phyloP scores from a whole-genome alignment of 2,888 invertebrate species.

The Metacarcinus magister region DNA sequence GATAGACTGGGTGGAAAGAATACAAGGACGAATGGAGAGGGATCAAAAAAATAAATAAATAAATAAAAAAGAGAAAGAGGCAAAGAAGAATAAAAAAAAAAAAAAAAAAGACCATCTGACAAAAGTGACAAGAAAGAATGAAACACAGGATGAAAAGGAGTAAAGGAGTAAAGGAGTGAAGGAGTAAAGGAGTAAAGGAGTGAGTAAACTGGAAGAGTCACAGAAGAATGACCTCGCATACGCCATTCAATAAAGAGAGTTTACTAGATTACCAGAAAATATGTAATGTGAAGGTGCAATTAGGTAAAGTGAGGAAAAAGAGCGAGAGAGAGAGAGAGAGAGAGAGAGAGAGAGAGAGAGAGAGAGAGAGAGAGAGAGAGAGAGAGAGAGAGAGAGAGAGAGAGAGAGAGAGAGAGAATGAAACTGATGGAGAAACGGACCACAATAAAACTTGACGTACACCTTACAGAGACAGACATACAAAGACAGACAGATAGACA shows the following conservation, averaged over 20 bases:
- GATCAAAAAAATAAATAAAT: not conserved
- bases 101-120: not conserved
- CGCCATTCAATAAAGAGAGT: no score
- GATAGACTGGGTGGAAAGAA: not conserved
- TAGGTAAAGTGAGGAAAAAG: no score
- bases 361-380: not conserved
- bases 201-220: not conserved
- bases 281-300: no score
- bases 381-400: slow-evolving; percentile 5
- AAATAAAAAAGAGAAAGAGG: not conserved
- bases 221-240: no score
- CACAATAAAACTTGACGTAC: no score
- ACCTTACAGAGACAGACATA: no score
- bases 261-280: no score
- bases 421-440: not conserved
- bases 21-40: not conserved
- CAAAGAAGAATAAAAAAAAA: not conserved
- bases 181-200: not conserved
- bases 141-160: not conserved
- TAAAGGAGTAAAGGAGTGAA: not conserved
- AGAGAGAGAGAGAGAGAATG: not conserved
- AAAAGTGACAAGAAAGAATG: not conserved
- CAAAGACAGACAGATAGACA: no score
- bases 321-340: not conserved
- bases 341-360: not conserved